Base-by-base conservation (phyloP, 2,888 invertebrate species). In the Drosophila subquinaria region DNA sequence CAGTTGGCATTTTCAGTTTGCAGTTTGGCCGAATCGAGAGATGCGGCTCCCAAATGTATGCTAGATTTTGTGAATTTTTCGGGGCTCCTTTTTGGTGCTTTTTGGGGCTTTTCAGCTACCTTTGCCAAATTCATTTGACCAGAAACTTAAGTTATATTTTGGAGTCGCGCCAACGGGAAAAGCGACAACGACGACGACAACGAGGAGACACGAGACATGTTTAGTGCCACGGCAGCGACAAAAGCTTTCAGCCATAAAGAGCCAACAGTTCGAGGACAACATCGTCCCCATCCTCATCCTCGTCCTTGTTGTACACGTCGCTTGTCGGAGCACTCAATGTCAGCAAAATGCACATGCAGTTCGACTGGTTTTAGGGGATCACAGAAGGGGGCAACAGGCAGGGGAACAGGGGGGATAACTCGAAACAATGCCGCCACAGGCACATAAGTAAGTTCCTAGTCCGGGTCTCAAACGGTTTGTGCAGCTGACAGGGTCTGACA, bases 41-140 rank as follows among this genome's bases (percentile, higher is more conserved):
- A 23, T 15, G 63, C 59, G 75, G 56, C 63, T 75, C 71, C 73
- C 65, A 61, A 70, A 81, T 73, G 78, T 72, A 76, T 70, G 78
- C 72, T 68, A 53, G 50, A 65, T 62, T 71, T 74, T 67, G 60
- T 63, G 52, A 66, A 62, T 47, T 69, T 69, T 57, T 57, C 57
- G 72, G 73, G 66, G 70, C 47, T 69, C 23, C 65, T 74, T 76
- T 71, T 66, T 67, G 76, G 47, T 8, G 38, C 77, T 64, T 79
- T 80, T 75, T 73, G 70, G 6, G 27, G 27, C 23, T 23, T 23
- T 23, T 23, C 23, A 23, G 78, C 90, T 91, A 91, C 91, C 92
- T 91, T 85, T 91, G 91, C 91, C 91, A 91, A 91, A 91, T 91
- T 91, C 88, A 92, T 92, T 91, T 91, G 92, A 91, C 92, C 91